phyloP scores from a whole-genome alignment of 2,113 vertebrate genomes.

The Falco punctatus region DNA sequence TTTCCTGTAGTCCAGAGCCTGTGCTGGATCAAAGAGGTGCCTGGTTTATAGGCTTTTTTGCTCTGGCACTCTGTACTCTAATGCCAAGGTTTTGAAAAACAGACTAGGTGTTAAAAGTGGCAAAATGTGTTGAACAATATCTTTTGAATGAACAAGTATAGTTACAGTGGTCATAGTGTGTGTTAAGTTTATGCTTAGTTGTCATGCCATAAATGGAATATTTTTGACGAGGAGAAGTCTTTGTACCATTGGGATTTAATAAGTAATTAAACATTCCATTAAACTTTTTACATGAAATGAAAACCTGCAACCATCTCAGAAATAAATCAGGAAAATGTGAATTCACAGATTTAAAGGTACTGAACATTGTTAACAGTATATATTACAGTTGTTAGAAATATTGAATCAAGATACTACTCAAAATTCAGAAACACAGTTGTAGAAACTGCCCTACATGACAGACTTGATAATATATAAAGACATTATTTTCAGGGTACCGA shows the following conservation, averaged over 20 bases:
- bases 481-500: background rate
- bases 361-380: background rate
- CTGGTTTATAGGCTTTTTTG: background rate
- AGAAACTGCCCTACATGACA: background rate
- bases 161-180: background rate
- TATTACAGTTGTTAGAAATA: background rate
- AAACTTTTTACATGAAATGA: background rate
- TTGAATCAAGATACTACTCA: background rate
- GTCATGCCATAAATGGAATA: background rate
- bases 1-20: background rate
- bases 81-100: background rate
- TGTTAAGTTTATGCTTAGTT: background rate
- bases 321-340: background rate
- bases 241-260: background rate
- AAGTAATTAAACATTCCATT: background rate
- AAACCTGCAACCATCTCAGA: background rate
- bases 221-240: background rate
- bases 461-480: background rate
- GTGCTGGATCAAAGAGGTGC: background rate
- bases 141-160: background rate
- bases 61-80: background rate
- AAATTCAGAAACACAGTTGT: background rate
- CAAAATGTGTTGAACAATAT: background rate
- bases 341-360: background rate
- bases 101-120: background rate